These are phyloP conservation scores for Pipistrellus nathusii DNA, from an alignment of 2,797 vertebrate species.

Conservation along the genomic window DNA sequence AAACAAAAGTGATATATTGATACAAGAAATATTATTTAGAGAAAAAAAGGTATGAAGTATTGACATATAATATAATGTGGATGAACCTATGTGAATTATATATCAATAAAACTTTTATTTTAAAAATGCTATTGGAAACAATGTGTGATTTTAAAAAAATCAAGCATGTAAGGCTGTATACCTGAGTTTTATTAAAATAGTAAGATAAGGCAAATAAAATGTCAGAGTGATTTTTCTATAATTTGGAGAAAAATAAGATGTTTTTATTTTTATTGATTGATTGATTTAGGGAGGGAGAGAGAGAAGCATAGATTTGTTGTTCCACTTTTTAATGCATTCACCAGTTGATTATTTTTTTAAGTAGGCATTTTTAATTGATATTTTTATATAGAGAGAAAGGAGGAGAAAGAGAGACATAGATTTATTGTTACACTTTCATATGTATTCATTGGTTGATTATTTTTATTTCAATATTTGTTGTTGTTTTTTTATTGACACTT, in stretches of 20 bases:
- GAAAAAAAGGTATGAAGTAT: background rate
- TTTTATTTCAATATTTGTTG: too few relatives aligned
- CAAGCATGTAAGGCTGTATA: background rate
- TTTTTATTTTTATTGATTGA: background rate
- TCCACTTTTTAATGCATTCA: background rate
- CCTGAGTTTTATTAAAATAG: constrained; percentile 37
- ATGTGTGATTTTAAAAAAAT: background rate
- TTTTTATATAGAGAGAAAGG: too few relatives aligned
- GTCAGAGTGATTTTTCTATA: background rate
- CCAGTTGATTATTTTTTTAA: background rate
- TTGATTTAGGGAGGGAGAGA: background rate
- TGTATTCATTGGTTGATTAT: background rate
- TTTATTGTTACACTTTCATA: background rate
- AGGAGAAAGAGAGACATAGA: background rate
- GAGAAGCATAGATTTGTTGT: background rate
- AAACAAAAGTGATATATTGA: background rate
- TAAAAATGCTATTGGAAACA: background rate
- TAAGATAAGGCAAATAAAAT: background rate
- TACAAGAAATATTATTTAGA: background rate
- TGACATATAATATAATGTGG: background rate
- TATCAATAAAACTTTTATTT: constrained; percentile 19
- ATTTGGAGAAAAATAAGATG: constrained; percentile 24
- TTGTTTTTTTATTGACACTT: too few relatives aligned
- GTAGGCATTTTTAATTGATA: too few relatives aligned
- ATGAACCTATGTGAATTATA: background rate